Conservation (phyloP, 2,113 vertebrate species). For the Marmota flaviventris region DNA sequence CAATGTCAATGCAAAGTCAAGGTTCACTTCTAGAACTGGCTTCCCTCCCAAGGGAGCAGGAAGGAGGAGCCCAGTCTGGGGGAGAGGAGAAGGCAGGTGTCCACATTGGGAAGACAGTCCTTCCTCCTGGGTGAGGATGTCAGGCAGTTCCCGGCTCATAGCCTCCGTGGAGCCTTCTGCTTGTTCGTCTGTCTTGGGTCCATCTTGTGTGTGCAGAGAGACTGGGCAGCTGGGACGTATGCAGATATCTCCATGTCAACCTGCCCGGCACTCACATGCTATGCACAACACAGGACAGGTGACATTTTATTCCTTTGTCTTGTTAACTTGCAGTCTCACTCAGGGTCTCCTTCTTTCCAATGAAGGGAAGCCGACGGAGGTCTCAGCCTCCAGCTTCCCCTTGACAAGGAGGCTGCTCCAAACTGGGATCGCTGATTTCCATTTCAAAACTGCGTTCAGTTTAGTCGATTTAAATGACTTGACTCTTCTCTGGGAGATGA, state of each 20-base stretch:
- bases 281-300: background rate
- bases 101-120: background rate
- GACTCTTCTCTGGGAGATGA: constrained; percentile 77
- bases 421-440: constrained; percentile 75
- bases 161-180: background rate
- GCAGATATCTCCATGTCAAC: constrained; percentile 68
- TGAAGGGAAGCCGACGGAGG: constrained; percentile 48
- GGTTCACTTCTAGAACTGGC: background rate
- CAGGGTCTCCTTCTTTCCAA: constrained; percentile 58
- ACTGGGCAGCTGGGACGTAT: background rate
- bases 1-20: background rate
- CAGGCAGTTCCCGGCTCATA: no score
- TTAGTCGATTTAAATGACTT: constrained; percentile 82
- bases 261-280: constrained; percentile 42
- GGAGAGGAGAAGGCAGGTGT: background rate
- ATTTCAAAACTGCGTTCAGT: constrained; percentile 81
- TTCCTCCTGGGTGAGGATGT: background rate
- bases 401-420: constrained; percentile 72
- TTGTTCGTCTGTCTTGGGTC: background rate
- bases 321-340: constrained; percentile 43
- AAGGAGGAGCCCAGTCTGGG: background rate
- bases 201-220: background rate
- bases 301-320: constrained; percentile 9
- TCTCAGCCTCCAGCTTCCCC: constrained; percentile 65
- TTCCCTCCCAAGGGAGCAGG: background rate